Percentiles rank a stretch among this genome's conserved stretches.
These are phyloP conservation scores for Phaethon lepturus DNA, from an alignment of 2,113 vertebrate species.

Conservation along the genomic window DNA sequence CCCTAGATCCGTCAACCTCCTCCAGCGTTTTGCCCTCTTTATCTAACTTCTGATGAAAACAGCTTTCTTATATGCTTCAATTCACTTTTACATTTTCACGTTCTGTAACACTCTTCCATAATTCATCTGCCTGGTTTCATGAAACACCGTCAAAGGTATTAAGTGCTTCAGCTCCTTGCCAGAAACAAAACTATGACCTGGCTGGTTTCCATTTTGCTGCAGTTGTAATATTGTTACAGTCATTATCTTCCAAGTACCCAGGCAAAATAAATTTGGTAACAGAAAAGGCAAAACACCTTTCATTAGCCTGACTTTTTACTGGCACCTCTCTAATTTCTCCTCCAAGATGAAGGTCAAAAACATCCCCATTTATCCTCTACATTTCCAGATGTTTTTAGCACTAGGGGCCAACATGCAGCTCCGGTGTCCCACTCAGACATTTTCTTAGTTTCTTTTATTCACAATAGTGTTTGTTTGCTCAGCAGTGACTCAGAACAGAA, in stretches of 20 bases:
- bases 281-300: not conserved
- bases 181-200: not conserved
- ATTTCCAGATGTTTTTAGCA: not conserved
- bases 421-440: not conserved
- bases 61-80: not conserved
- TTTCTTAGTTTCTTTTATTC: slow-evolving; percentile 2
- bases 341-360: not conserved
- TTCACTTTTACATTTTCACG: not conserved
- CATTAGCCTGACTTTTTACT: not conserved
- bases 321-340: not conserved
- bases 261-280: not conserved
- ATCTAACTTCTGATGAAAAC: not conserved
- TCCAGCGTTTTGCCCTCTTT: not conserved
- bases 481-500: not conserved
- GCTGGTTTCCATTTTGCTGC: not conserved
- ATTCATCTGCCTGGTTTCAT: not conserved
- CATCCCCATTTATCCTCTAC: not conserved
- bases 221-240: not conserved
- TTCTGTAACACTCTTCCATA: not conserved
- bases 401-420: not conserved
- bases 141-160: not conserved
- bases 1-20: not conserved
- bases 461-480: not conserved
- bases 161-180: not conserved
- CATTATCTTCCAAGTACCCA: not conserved